These are phyloP conservation scores for Tigriopus japonicus DNA, from an alignment of 1,140 invertebrate genomes.

Conservation along the genomic window DNA sequence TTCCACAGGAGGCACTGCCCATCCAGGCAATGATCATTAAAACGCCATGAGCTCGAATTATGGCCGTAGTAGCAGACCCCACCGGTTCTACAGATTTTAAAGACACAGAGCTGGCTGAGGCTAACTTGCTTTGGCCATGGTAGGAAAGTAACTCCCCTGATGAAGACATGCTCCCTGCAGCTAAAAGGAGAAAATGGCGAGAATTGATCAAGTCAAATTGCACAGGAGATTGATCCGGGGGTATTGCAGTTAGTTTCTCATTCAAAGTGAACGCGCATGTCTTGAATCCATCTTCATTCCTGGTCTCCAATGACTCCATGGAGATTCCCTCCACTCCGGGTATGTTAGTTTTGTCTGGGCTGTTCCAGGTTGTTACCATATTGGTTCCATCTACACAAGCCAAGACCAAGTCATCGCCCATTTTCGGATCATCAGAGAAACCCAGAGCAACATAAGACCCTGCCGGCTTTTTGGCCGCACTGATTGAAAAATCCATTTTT, in stretches of 20 bases:
- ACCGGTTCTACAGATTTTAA: background rate
- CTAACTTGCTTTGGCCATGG: background rate
- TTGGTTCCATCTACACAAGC: background rate
- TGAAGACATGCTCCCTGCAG: background rate
- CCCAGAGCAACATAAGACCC: background rate
- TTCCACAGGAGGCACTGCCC: slow-evolving; percentile 63
- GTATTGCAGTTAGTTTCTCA: background rate
- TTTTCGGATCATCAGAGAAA: background rate
- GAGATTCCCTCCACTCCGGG: background rate
- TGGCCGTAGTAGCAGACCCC: background rate
- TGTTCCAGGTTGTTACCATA: background rate
- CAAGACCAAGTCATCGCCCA: background rate
- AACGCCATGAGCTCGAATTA: slow-evolving; percentile 44
- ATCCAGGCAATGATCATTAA: slow-evolving; percentile 85
- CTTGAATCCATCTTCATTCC: background rate
- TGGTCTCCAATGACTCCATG: background rate
- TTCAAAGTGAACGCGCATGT: background rate
- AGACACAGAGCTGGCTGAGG: background rate
- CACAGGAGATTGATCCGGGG: background rate
- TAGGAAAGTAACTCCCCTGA: background rate
- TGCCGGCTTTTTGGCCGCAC: background rate
- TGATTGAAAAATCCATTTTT: background rate
- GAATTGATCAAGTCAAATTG: background rate
- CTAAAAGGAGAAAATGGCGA: background rate
- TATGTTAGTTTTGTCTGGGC: background rate